phyloP scores from a whole-genome alignment of 1,140 invertebrate species.

The Orchesella cincta region DNA sequence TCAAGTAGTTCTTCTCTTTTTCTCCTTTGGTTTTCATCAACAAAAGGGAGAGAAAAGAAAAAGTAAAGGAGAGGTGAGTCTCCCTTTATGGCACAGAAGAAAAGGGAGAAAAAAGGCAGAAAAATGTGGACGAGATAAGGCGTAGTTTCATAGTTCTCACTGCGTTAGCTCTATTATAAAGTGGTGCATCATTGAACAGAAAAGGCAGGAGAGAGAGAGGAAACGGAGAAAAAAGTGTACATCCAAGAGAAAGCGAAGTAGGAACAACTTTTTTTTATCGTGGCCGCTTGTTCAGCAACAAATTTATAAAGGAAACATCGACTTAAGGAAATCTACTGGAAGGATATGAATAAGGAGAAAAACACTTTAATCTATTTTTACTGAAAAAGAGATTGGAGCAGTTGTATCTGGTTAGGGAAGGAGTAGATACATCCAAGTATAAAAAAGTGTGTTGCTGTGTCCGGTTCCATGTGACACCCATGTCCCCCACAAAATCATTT shows the following conservation, averaged over 20 bases:
- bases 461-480: background rate
- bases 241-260: background rate
- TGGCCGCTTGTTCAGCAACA: background rate
- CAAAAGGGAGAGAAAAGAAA: too few relatives aligned
- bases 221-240: background rate
- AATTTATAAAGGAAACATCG: background rate
- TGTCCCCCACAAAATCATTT: background rate
- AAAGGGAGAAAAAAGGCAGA: too few relatives aligned
- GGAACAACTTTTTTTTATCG: background rate
- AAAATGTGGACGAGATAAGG: too few relatives aligned
- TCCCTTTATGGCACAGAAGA: too few relatives aligned
- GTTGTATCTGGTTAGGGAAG: background rate
- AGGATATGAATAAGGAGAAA: background rate
- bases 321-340: constrained; percentile 14
- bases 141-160: too few relatives aligned
- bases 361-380: constrained; percentile 1
- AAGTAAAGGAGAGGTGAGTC: too few relatives aligned
- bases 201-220: too few relatives aligned
- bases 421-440: background rate
- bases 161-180: too few relatives aligned
- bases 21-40: background rate
- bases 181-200: too few relatives aligned
- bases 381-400: background rate
- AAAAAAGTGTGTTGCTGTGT: background rate
- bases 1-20: too few relatives aligned